Evolutionary conservation across 2,797 vertebrate genomes (phyloP), one percentile per base, ranked within the genome.

Genomic region (Urophycis tenuis): DNA sequence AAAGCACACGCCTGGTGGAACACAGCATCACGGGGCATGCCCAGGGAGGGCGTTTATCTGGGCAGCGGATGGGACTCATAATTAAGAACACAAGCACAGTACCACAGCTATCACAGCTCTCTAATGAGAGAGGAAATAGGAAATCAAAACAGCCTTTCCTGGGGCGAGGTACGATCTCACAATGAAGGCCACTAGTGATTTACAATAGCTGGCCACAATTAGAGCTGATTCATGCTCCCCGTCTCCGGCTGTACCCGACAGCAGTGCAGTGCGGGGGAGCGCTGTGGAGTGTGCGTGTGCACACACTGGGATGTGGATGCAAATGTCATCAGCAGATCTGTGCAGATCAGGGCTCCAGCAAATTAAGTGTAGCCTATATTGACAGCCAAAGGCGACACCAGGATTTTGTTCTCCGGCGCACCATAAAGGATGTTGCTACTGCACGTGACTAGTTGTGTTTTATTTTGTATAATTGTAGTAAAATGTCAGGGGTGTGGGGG

Each of bases 61-160:
- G 49, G 15, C 45, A 53, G 33, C 71, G 72, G 17, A 39, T 30
- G 41, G 10, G 74, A 74, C 60, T 75, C 78, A 85, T 84, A 87
- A 88, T 88, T 80, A 85, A 83, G 74, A 83, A 75, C 71, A 83
- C 73, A 77, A 77, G 82, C 81, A 81, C 75, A 83, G 75, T 31
- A 35, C 32, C 49, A 41, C 14, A 41, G 39, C 39, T 17, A 41
- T 41, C 39, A 41, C 71, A 82, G 82, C 34, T 77, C 85, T 86
- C 83, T 85, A 88, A 88, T 81, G 75, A 87, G 81, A 75, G 72
- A 76, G 81, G 77, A 87, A 87, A 89, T 84, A 82, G 83, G 79
- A 88, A 89, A 87, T 87, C 85, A 88, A 86, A 83, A 88, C 53
- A 77, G 60, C 78, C 80, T 85, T 81, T 84, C 83, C 82, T 77